Conservation (phyloP, 2,888 invertebrate genomes). For the Netelia melanura region DNA sequence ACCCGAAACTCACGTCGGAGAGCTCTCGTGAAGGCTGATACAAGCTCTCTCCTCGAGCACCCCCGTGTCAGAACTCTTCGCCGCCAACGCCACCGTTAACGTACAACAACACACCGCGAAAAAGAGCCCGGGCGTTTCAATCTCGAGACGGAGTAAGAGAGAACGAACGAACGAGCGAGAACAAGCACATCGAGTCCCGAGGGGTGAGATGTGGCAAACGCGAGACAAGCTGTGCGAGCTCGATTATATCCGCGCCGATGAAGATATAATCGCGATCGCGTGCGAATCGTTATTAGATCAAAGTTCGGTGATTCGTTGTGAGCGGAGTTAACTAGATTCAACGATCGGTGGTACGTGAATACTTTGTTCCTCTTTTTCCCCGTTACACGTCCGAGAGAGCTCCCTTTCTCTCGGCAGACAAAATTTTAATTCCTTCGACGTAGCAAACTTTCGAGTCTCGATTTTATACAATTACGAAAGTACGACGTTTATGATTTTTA, state of each 20-base stretch:
- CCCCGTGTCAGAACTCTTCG: constrained; percentile 64
- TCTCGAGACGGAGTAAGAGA: constrained; percentile 43
- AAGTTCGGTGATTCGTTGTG: constrained; percentile 76
- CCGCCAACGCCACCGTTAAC: constrained; percentile 53
- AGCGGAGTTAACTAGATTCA: constrained; percentile 78
- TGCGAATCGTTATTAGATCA: constrained; percentile 81
- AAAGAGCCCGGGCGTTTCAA: constrained; percentile 68
- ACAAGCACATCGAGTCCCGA: constrained; percentile 30
- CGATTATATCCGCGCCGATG: constrained; percentile 71
- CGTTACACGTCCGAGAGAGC: not conserved
- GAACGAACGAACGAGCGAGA: not conserved
- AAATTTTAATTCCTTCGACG: not conserved
- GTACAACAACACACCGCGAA: constrained; percentile 47
- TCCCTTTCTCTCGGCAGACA: not conserved
- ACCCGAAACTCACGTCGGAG: constrained; percentile 32
- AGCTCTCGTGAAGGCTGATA: constrained; percentile 64
- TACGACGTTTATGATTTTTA: too few relatives aligned
- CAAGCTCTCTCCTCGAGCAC: constrained; percentile 47
- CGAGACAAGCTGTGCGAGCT: constrained; percentile 52
- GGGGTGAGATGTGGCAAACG: constrained; percentile 32
- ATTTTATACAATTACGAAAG: not conserved
- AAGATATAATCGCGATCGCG: constrained; percentile 82
- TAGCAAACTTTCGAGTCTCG: not conserved
- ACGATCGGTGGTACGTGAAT: constrained; percentile 35
- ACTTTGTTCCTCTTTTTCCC: constrained; percentile 3